phyloP scores from a whole-genome alignment of 2,888 invertebrate species.

The Brachyptera putata region DNA sequence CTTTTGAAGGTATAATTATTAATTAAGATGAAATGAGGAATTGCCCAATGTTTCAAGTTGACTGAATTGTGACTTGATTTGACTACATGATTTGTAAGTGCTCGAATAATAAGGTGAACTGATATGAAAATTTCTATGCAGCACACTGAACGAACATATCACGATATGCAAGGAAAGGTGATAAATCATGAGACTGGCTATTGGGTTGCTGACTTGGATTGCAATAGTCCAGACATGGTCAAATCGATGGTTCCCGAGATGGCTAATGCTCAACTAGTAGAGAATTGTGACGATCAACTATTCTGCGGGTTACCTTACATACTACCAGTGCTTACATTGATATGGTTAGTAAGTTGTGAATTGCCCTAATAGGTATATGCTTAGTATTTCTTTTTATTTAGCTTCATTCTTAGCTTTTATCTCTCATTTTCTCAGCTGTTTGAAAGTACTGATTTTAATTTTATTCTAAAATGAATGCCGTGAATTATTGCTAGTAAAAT shows the following conservation, averaged over 20 bases:
- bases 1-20: too few relatives aligned
- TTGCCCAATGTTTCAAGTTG: too few relatives aligned
- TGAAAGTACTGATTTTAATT: too few relatives aligned
- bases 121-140: slow-evolving; percentile 37
- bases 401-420: too few relatives aligned
- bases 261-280: slow-evolving; percentile 46
- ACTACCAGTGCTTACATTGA: slow-evolving; percentile 66
- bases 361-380: too few relatives aligned
- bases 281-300: slow-evolving; percentile 58
- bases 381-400: too few relatives aligned
- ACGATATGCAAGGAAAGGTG: slow-evolving; percentile 49
- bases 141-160: slow-evolving; percentile 61
- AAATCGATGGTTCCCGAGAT: slow-evolving; percentile 54
- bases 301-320: slow-evolving; percentile 79
- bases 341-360: slow-evolving; percentile 52
- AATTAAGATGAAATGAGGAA: too few relatives aligned
- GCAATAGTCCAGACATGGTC: slow-evolving; percentile 62
- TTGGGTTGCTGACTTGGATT: slow-evolving; percentile 73
- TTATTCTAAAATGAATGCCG: too few relatives aligned
- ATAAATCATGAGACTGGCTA: slow-evolving; percentile 53
- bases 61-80: too few relatives aligned
- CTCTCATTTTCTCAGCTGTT: too few relatives aligned
- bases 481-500: too few relatives aligned
- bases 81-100: too few relatives aligned
- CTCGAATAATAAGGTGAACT: background rate